Base-by-base conservation (phyloP, 1,140 invertebrate species). In the Pollicipes pollicipes region DNA sequence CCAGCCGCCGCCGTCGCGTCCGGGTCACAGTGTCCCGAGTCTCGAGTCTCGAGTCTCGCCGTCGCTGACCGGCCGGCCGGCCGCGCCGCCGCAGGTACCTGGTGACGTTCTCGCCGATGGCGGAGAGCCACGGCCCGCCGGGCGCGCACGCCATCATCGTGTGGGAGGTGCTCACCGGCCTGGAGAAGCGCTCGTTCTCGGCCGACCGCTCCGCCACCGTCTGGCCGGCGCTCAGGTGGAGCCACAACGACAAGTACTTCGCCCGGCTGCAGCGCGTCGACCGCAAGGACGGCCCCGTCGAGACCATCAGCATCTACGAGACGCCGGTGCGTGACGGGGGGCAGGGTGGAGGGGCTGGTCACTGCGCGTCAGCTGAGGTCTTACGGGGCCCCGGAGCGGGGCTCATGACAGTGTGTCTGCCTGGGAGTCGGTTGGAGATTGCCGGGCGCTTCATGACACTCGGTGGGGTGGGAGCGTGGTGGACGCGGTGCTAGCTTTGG, bases 181-280 rank as follows among this genome's bases (percentile, higher is more conserved):
- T 88, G 73, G 93, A 96, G 77, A 97, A 96, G 79, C 85, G 95
- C 77, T 87, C 88, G 0, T 98, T 98, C 79, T 86, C 87, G 69
- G 88, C 90, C 4, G 92, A 97, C 69, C 87, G 71, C 8, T 70
- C 71, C 28, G 35, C 88, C 28, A 85, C 86, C 0, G 83, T 88
- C 0, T 95, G 94, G 89, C 94, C 95, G 0, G 90, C 96, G 69
- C 95, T 97, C 82, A 90, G 93, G 72, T 99, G 97, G 97, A 97
- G 92, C 31, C 88, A 90, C 77, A 95, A 99, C 81, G 97, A 98
- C 77, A 90, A 91, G 78, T 99, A 91, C 82, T 95, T 99, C 80
- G 97, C 93, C 1, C 86, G 90, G 70, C 97, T 81, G 89, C 75
- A 73, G 79, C 21, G 24, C 27, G 63, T 64, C 10, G 63, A 24